Base-by-base conservation (phyloP, 2,888 invertebrate species). In the Heliconius cydno region DNA sequence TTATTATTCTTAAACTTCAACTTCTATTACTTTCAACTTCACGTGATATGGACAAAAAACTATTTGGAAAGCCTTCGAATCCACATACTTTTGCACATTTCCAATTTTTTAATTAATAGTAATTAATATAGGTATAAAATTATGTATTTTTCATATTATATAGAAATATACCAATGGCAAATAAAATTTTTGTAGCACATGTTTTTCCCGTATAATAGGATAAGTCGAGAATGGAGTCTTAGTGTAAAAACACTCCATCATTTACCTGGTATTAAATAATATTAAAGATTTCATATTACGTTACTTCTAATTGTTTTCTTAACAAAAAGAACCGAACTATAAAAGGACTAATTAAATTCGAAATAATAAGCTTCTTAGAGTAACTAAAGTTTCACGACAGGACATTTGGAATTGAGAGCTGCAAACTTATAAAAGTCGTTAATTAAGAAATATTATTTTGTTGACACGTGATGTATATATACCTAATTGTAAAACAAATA, bases 371-470 rank as follows among this genome's bases (percentile, higher is more conserved):
- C 34, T 73, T 60, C 60, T 60, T 73, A 60, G 25, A 73, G 57
- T 34, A 34, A 60, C 34, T 73, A 73, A 60, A 60, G 34, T 73
- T 73, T 73, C 9, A 34, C 60, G 60, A 38, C 73, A 34, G 13
- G 4, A 3, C n/a, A 73, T 60, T 60, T 15, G n/a, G 25, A 34
- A 73, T 60, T 73, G 30, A 57, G n/a, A 73, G 15, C 73, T 73
- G 13, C 57, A 25, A 73, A 73, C 60, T 73, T 73, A 60, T 73
- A 73, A 57, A 73, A 60, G 72, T 60, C 34, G 34, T 73, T 60
- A 25, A 60, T 15, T 3, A 10, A 60, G 10, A 60, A 73, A 60
- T 25, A 60, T 72, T 3, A 72, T 60, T 73, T 60, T 25, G 15
- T 34, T 60, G 73, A 60, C 38, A 60, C 57, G 60, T 60, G 60